A percentile compares a stretch with the other conserved stretches of the same genome.
These are phyloP conservation scores for Acanthosepion pharaonis DNA, from an alignment of 2,888 invertebrate species.

Conservation along the genomic window DNA sequence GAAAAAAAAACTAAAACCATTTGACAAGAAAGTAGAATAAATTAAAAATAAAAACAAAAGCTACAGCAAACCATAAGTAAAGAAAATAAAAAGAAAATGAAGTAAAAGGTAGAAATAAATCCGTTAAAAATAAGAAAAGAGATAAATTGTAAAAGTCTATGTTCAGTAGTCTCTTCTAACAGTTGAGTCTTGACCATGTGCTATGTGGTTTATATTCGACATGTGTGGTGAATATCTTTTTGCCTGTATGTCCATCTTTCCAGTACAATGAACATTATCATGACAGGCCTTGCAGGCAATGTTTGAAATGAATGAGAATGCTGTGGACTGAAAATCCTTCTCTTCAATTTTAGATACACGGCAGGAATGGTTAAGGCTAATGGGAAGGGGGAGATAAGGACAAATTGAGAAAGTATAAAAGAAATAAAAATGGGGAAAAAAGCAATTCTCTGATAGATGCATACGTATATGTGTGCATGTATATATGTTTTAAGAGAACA, in stretches of 20 bases:
- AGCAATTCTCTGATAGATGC: not conserved
- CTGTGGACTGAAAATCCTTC: slow-evolving; percentile 10
- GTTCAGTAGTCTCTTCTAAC: not conserved
- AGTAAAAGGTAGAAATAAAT: not conserved
- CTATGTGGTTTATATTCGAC: not conserved
- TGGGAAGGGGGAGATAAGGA: not conserved
- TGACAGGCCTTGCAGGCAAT: slow-evolving; percentile 22
- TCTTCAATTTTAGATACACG: slow-evolving; percentile 3
- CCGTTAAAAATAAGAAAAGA: not conserved
- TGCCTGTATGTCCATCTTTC: slow-evolving; percentile 14
- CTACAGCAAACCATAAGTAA: not conserved
- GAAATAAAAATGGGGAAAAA: not conserved
- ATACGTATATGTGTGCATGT: not conserved
- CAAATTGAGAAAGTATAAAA: not conserved
- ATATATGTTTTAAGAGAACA: not conserved
- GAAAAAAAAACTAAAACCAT: not conserved
- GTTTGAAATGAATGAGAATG: slow-evolving; percentile 33
- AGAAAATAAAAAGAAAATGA: not conserved
- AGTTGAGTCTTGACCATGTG: not conserved
- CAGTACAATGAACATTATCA: slow-evolving; percentile 33
- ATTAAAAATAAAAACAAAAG: not conserved
- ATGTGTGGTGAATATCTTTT: not conserved
- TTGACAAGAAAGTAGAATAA: not conserved
- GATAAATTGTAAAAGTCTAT: slow-evolving; percentile 11
- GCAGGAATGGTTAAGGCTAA: not conserved